Percentiles rank a stretch among this genome's conserved stretches.
Evolutionary conservation across 2,888 invertebrate genomes (phyloP).

Genomic region (Deilephila elpenor): DNA sequence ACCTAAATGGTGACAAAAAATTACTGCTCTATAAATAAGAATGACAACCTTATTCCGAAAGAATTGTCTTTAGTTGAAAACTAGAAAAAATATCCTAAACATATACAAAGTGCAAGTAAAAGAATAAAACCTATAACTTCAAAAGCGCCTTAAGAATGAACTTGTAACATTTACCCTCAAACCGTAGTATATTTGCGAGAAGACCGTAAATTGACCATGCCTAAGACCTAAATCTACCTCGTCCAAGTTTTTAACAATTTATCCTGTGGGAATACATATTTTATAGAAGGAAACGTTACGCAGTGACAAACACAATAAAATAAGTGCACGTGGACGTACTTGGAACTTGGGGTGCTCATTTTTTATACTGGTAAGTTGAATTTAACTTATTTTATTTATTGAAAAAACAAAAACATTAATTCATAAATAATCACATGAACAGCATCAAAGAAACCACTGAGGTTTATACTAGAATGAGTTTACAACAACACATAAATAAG

Average conservation of each 20-base stretch:
- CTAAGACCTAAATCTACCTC: not conserved
- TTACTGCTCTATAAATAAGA: too few species aligned
- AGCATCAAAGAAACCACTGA: too few species aligned
- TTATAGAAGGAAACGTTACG: not conserved
- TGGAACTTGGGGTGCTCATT: not conserved
- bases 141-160: not conserved
- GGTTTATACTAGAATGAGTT: too few species aligned
- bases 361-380: not conserved
- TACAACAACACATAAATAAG: too few species aligned
- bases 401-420: too few species aligned
- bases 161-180: not conserved
- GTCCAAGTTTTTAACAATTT: conserved; percentile 4
- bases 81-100: too few species aligned
- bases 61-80: too few species aligned
- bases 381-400: not conserved
- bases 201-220: not conserved
- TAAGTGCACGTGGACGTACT: not conserved
- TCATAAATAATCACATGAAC: not conserved
- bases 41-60: too few species aligned
- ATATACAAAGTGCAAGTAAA: too few species aligned
- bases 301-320: not conserved
- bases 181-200: not conserved
- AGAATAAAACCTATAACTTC: not conserved
- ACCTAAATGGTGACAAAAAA: too few species aligned
- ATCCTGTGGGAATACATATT: not conserved